Base-by-base conservation (phyloP, 2,888 invertebrate genomes). In the Hirtodrosophila cameraria region DNA sequence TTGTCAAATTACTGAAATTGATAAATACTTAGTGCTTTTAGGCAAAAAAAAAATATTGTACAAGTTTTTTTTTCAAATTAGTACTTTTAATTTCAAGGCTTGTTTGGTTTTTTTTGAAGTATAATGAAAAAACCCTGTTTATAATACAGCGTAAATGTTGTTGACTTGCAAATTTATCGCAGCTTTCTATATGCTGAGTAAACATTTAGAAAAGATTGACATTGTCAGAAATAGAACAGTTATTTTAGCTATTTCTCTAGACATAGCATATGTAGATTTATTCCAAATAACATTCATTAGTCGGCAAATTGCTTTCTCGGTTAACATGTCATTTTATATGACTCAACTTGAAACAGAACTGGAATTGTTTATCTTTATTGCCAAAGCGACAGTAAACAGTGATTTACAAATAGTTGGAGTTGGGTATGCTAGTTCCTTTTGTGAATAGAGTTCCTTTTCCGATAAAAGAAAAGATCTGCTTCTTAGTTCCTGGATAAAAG, bases 51-150 rank as follows among this genome's bases (percentile, higher is more conserved):
- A n/a, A n/a, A n/a, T n/a, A n/a, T n/a, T n/a, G n/a, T n/a, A n/a
- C n/a, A n/a, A n/a, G n/a, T 1, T 20, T 27, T 36, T 42, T 45
- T 18, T 9, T 12, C 1, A 25, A 16, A 20, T 36, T 6, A 6
- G 9, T 18, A 31, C n/a, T 31, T 35, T 3, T 3, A 41, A 35
- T 13, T 13, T 30, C 5, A 25, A 53, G 42, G 28, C 28, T 41
- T 31, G 16, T 46, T 63, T 9, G 12, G n/a, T n/a, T n/a, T n/a
- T n/a, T n/a, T n/a, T n/a, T 7, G n/a, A 46, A 23, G 31, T 39
- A 45, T 6, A 15, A 13, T 11, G 1, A 27, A 0, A 55, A 35
- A 46, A n/a, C 45, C 58, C 41, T 65, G 71, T 46, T 64, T 38
- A 38, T n/a, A 53, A 48, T 13, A 25, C 30, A 16, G 4, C 11